Percentiles rank a stretch among this genome's conserved stretches.
These are phyloP conservation scores for Notolabrus celidotus DNA, from an alignment of 2,797 vertebrate genomes.

Conservation along the genomic window DNA sequence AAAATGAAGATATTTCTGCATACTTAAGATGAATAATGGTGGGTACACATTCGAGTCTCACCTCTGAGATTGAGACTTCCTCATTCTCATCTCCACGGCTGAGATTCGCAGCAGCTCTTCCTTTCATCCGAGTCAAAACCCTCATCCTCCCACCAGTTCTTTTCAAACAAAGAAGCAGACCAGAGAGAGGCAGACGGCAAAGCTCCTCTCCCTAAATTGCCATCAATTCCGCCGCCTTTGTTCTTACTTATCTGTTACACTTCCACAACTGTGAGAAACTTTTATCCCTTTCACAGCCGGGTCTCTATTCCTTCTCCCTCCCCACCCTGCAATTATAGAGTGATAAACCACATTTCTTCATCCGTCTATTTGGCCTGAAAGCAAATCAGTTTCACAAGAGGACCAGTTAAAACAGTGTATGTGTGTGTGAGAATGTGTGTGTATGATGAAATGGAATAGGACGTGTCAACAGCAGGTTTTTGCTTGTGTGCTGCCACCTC, in stretches of 20 bases:
- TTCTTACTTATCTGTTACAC: conserved; percentile 64
- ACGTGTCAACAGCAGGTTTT: conserved; percentile 66
- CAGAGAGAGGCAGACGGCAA: conserved; percentile 50
- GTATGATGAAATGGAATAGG: conserved; percentile 47
- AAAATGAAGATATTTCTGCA: conserved; percentile 1
- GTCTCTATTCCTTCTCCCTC: conserved; percentile 46
- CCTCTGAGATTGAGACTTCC: conserved; percentile 45
- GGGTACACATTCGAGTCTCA: conserved; percentile 26
- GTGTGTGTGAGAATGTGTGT: conserved; percentile 19
- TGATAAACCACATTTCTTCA: conserved; percentile 48
- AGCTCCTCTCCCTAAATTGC: conserved; percentile 61
- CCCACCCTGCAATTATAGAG: conserved; percentile 53
- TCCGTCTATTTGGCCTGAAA: conserved; percentile 59
- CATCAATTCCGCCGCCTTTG: conserved; percentile 63
- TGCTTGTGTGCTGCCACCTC: conserved; percentile 68
- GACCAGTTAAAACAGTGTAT: conserved; percentile 35
- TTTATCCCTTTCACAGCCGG: conserved; percentile 43
- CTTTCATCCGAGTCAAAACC: conserved; percentile 60
- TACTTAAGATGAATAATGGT: neutral
- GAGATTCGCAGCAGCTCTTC: conserved; percentile 45
- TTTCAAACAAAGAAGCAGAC: conserved; percentile 62
- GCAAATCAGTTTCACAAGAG: conserved; percentile 63
- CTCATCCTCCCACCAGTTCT: conserved; percentile 60
- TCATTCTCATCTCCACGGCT: conserved; percentile 34
- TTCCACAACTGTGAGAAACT: conserved; percentile 60